Conservation (phyloP, 1,140 invertebrate species). For the Diorhabda elongata region DNA sequence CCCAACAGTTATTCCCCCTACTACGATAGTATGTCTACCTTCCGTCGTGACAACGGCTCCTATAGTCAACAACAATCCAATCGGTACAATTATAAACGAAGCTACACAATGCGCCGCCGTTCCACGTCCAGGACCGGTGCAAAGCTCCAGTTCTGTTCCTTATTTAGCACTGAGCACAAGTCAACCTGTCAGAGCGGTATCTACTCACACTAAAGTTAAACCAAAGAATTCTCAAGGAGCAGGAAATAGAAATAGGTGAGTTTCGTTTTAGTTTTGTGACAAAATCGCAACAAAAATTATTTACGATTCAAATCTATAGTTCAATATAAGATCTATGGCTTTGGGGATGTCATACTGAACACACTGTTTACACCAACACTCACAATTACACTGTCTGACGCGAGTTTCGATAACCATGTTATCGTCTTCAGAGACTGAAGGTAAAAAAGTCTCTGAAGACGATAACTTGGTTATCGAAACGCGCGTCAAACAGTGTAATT, state of each 20-base stretch:
- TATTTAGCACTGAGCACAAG: conserved; percentile 52
- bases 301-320: too few relatives aligned
- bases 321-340: too few relatives aligned
- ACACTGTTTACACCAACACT: too few relatives aligned
- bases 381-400: too few relatives aligned
- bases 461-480: too few relatives aligned
- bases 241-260: conserved; percentile 16
- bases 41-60: conserved; percentile 44
- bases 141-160: conserved; percentile 51
- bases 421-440: too few relatives aligned
- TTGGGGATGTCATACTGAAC: too few relatives aligned
- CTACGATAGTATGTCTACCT: conserved; percentile 52
- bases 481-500: too few relatives aligned
- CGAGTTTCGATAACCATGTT: too few relatives aligned
- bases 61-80: conserved; percentile 32
- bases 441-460: too few relatives aligned
- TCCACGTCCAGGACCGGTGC: conserved; percentile 40
- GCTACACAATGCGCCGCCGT: conserved; percentile 35
- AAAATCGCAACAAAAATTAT: too few relatives aligned
- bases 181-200: conserved; percentile 45
- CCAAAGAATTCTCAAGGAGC: conserved; percentile 39
- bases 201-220: conserved; percentile 44
- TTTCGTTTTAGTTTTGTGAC: not conserved
- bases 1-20: conserved; percentile 50
- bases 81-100: conserved; percentile 41